Evolutionary conservation across 2,888 invertebrate species (phyloP), one percentile per base, ranked within the genome.

Genomic region (Leucozona laternaria): DNA sequence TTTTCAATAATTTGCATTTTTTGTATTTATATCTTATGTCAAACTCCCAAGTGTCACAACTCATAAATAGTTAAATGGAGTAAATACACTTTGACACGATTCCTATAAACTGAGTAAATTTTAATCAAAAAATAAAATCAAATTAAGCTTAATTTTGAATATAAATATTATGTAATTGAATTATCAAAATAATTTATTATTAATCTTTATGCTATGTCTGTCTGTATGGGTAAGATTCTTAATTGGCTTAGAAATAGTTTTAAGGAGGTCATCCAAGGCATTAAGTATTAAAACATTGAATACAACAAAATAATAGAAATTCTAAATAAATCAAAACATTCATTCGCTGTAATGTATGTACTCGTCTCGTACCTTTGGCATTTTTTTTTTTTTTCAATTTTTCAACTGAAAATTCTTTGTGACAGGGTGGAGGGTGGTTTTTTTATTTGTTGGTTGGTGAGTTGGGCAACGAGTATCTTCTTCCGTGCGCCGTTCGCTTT

Each of bases 361-460:
- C 28, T 53, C 53, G 25, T 53, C 25, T 53, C 50, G 15, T 53
- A 83, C 87, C 87, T 82, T 79, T 37, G 87, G 40, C 87, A 87
- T 87, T 68, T 77, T 76, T 53, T 13, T 22, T 22, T 22, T 81
- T 62, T 11, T 17, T 8, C 6, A 34, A 48, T 48, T 66, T 62
- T 48, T 28, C 64, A 62, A 72, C 34, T 50, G 55, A 34, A 70
- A 20, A 55, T 6, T 31, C 40, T 68, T 43, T 57, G n/a, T 31
- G 40, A 28, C 66, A 28, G 58, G 43, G 17, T 31, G 20, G 40
- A 25, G 25, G 22, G 60, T 31, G 4, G 28, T 31, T 31, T 28
- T 28, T 4, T 28, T 28, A n/a, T 34, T 31, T 50, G 11, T 10
- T 15, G 40, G 55, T 31, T 25, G 6, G n/a, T n/a, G n/a, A n/a